Base-by-base conservation (phyloP, 2,113 vertebrate species). In the Oryzias melastigma region DNA sequence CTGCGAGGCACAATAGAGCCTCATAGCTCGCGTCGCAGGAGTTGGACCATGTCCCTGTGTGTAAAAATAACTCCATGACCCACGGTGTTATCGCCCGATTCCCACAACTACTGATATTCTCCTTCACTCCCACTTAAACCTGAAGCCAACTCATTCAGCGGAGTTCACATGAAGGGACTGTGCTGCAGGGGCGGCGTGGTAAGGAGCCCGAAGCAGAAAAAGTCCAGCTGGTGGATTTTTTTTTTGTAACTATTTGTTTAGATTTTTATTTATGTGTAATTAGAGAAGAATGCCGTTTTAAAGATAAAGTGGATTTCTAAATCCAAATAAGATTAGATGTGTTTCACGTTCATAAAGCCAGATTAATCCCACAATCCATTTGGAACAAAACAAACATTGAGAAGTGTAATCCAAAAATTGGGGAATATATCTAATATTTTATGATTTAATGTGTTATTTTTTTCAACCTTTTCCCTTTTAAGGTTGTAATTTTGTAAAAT, bases 61-160 rank as follows among this genome's bases (percentile, higher is more conserved):
- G 62, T 77, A 78, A 82, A 88, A 82, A 82, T 86, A 85, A 53
- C 51, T 59, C 15, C 57, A 56, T 58, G 66, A 40, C 10, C 17
- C 5, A 62, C 46, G 19, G 46, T 10, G 42, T 75, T 84, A 82
- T 84, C 79, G 47, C 44, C 16, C 53, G 56, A 48, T 67, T 75
- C 71, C 59, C 68, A 74, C 43, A 53, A 41, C 66, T 25, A 46
- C 59, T 60, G 27, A 43, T 22, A 24, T 17, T 48, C 42, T 16
- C 19, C 57, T 65, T 35, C n/a, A 40, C 45, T 49, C 19, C 42
- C 45, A 50, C 53, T 25, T 60, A 6, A 50, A 48, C n/a, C 1
- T 20, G 27, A 66, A 47, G 54, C 24, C 49, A 50, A 14, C 16
- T 58, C 5, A 24, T 42, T 14, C 35, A 24, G 22, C 12, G 45